Evolutionary conservation across 2,797 vertebrate species (phyloP).

Genomic region (Mus caroli): DNA sequence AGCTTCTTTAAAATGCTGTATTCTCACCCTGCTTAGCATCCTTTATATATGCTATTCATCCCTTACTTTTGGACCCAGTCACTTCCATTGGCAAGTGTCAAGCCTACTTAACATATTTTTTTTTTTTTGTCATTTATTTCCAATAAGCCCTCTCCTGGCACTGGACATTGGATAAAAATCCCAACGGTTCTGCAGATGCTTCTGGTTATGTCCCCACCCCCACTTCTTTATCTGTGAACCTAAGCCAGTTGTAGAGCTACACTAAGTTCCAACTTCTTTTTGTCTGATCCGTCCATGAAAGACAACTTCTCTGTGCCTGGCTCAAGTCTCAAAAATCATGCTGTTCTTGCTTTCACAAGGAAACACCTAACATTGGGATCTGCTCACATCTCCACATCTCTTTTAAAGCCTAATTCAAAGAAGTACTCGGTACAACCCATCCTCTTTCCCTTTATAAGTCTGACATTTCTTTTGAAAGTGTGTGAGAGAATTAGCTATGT

Average conservation of each 20-base stretch:
- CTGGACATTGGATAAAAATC: background rate
- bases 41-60: background rate
- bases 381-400: background rate
- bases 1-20: background rate
- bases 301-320: background rate
- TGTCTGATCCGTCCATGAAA: background rate
- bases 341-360: background rate
- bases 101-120: background rate
- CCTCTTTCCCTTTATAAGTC: background rate
- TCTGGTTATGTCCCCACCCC: background rate
- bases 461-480: background rate
- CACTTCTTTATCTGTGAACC: background rate
- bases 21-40: background rate
- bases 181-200: background rate
- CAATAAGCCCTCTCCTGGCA: background rate
- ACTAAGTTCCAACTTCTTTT: background rate
- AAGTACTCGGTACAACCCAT: background rate
- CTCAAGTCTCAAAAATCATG: background rate
- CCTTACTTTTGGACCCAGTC: background rate
- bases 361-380: background rate
- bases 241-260: background rate
- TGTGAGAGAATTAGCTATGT: background rate
- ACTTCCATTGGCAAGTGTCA: background rate
- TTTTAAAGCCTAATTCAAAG: background rate
- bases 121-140: slow-evolving; percentile 32